phyloP scores from a whole-genome alignment of 2,797 vertebrate genomes.

The Geotrypetes seraphini region DNA sequence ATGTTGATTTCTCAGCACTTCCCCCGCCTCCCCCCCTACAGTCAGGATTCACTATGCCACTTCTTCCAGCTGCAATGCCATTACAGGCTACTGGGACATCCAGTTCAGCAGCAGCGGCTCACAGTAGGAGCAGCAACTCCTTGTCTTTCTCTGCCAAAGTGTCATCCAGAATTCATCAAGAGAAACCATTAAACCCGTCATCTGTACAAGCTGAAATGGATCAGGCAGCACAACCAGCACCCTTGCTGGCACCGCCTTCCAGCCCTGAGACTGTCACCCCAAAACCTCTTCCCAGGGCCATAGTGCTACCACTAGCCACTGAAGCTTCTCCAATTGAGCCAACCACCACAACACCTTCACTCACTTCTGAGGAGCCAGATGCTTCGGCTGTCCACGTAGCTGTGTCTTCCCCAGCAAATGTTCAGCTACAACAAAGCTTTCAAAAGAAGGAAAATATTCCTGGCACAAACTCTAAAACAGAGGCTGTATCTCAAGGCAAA shows the following conservation, averaged over 20 bases:
- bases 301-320: fast-evolving
- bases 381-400: not conserved
- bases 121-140: fast-evolving
- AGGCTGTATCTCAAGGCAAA: constrained; percentile 48
- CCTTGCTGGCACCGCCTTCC: not conserved
- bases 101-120: not conserved
- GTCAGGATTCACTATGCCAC: not conserved
- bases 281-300: too few relatives aligned
- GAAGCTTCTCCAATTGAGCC: too few relatives aligned
- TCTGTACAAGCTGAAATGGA: too few relatives aligned
- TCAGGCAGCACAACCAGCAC: too few relatives aligned
- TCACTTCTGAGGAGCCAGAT: too few relatives aligned
- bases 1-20: constrained; percentile 17
- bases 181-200: fast-evolving
- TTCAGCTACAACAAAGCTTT: constrained; percentile 1
- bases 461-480: constrained; percentile 42
- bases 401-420: fast-evolving
- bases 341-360: too few relatives aligned
- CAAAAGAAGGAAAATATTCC: constrained; percentile 25
- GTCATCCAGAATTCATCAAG: constrained; percentile 9
- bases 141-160: not conserved
- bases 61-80: too few relatives aligned
- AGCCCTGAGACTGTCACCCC: fast-evolving
- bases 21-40: too few relatives aligned
- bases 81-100: not conserved